Conservation (phyloP, 1,140 invertebrate genomes). For the Drosophila truncata region DNA sequence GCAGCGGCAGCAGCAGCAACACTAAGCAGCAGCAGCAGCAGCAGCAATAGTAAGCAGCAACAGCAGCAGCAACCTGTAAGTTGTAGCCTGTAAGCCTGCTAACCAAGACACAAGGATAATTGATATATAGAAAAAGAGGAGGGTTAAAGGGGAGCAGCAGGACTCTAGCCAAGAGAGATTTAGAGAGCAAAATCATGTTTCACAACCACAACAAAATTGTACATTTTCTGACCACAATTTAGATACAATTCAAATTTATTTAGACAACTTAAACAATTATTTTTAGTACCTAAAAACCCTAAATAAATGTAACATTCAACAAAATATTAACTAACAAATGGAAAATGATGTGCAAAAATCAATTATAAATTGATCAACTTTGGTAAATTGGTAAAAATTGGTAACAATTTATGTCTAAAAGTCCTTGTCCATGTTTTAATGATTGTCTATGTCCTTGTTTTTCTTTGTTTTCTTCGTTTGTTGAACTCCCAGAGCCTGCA, state of each 20-base stretch:
- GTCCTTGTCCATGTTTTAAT: not conserved
- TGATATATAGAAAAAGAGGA: not conserved
- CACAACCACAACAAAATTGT: not conserved
- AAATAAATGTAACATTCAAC: constrained; percentile 6
- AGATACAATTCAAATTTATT: not conserved
- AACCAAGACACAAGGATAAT: not conserved
- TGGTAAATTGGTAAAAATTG: not conserved
- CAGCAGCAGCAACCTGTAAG: not conserved
- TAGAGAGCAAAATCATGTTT: not conserved
- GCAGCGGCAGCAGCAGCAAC: not conserved
- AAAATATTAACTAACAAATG: not conserved
- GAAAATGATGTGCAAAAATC: not conserved
- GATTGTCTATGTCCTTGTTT: too few relatives aligned
- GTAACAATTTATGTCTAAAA: not conserved
- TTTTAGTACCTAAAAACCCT: not conserved
- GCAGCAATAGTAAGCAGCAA: too few relatives aligned
- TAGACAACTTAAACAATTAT: not conserved
- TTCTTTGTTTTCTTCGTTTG: too few relatives aligned
- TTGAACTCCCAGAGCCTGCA: not conserved
- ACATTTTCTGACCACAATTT: constrained; percentile 7
- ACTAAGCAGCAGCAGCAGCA: not conserved
- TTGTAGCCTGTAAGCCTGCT: not conserved
- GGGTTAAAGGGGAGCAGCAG: not conserved
- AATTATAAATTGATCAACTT: not conserved
- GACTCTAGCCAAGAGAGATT: not conserved